These are phyloP conservation scores for Cerastis rubricosa DNA, from an alignment of 2,888 invertebrate species.

Conservation along the genomic window DNA sequence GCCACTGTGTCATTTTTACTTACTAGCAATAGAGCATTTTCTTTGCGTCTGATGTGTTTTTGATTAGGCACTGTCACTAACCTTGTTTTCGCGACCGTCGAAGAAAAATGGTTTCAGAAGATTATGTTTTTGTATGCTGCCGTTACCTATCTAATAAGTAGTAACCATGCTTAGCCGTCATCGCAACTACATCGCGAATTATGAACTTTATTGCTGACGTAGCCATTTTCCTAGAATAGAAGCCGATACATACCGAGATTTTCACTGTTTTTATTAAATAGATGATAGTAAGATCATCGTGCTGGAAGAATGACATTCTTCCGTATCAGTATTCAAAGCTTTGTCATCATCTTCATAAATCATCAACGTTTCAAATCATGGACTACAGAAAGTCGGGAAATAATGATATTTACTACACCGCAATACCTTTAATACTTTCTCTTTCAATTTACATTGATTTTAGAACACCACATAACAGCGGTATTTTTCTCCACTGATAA, in stretches of 20 bases:
- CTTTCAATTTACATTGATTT: conserved; percentile 28
- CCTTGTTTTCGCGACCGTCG: conserved; percentile 32
- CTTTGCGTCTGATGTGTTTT: conserved; percentile 57
- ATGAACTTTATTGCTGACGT: background rate
- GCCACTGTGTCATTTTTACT: conserved; percentile 26
- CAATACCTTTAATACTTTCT: conserved; percentile 43
- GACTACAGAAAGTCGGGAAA: background rate
- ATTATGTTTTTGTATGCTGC: background rate
- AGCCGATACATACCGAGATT: background rate
- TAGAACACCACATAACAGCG: background rate
- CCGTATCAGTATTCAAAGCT: no score
- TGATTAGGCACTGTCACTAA: conserved; percentile 51
- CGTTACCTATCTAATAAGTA: background rate
- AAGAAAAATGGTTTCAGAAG: conserved; percentile 25
- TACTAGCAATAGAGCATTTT: conserved; percentile 43
- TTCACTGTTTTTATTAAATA: background rate
- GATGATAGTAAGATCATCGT: background rate
- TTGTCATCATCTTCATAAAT: background rate
- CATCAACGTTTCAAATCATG: background rate
- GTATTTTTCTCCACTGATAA: background rate
- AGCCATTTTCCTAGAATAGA: background rate
- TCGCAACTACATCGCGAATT: background rate
- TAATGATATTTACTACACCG: conserved; percentile 31
- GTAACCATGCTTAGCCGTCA: background rate
- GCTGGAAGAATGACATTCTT: background rate